phyloP scores from a whole-genome alignment of 2,113 vertebrate species.

The Mormoops blainvillei region DNA sequence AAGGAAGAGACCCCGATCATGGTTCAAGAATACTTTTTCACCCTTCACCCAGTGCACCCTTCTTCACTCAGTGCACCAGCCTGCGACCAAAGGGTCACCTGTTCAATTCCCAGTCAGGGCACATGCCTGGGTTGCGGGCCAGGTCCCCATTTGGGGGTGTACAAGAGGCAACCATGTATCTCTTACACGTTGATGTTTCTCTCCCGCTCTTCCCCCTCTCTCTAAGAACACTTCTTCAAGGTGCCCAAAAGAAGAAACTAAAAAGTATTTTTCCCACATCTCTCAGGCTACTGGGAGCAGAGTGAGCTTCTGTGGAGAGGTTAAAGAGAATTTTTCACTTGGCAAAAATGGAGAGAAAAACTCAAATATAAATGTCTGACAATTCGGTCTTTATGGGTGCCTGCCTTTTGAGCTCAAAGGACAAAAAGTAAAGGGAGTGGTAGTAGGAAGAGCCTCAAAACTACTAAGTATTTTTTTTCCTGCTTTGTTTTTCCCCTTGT shows the following conservation, averaged over 20 bases:
- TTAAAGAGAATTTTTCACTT: conserved; percentile 1
- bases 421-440: not conserved
- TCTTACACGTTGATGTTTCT: too few species aligned
- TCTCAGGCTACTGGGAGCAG: not conserved
- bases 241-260: not conserved
- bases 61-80: too few species aligned
- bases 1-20: not conserved
- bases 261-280: not conserved
- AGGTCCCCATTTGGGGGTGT: too few species aligned
- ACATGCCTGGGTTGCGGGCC: too few species aligned
- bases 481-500: conserved; percentile 33
- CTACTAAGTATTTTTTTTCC: not conserved
- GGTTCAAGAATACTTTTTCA: not conserved
- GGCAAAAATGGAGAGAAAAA: conserved; percentile 38
- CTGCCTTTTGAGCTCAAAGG: conserved; percentile 15
- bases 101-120: too few species aligned
- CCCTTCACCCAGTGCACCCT: too few species aligned
- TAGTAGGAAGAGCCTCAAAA: not conserved
- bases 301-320: not conserved
- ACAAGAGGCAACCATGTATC: too few species aligned
- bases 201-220: too few species aligned
- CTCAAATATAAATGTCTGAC: conserved; percentile 20
- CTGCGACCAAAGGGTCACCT: too few species aligned
- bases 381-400: not conserved
- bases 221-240: not conserved